Percentiles rank a stretch among this genome's conserved stretches.
Conservation (phyloP, 1,140 invertebrate genomes). For the Drosophila miranda region DNA sequence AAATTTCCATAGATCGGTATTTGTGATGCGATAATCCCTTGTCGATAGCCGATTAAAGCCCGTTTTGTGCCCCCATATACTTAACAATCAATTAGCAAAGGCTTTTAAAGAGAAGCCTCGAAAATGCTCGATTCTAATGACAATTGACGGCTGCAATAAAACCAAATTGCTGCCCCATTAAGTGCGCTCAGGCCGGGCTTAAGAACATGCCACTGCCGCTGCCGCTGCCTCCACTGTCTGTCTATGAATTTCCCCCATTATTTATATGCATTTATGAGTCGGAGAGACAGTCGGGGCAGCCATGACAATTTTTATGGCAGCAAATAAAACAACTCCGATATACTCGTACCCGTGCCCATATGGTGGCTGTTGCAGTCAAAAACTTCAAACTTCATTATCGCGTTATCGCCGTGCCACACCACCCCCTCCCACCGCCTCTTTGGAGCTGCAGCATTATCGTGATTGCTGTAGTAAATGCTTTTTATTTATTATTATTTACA, state of each 20-base stretch:
- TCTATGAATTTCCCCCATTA: conserved; percentile 48
- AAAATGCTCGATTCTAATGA: conserved; percentile 52
- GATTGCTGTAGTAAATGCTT: conserved; percentile 71
- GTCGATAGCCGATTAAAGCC: conserved; percentile 24
- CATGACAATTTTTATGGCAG: conserved; percentile 70
- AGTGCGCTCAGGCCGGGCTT: conserved; percentile 35
- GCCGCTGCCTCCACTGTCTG: too few species aligned
- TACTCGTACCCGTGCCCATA: background rate
- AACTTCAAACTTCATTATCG: conserved; percentile 70
- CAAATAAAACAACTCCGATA: conserved; percentile 54
- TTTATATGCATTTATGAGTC: conserved; percentile 66
- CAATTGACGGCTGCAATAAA: conserved; percentile 57
- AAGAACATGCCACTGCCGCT: conserved; percentile 10
- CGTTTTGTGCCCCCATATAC: conserved; percentile 9
- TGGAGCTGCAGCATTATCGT: conserved; percentile 55
- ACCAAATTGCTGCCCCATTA: conserved; percentile 41
- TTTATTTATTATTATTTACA: conserved; percentile 78
- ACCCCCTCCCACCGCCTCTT: background rate
- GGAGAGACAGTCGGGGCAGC: conserved; percentile 12
- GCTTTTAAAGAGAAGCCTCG: conserved; percentile 27
- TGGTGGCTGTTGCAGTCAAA: conserved; percentile 46
- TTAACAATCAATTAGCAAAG: conserved; percentile 65
- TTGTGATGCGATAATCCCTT: conserved; percentile 29
- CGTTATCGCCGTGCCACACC: conserved; percentile 12
- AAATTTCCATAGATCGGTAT: conserved; percentile 22